Base-by-base conservation (phyloP, 2,113 vertebrate genomes). In the Reinhardtius hippoglossoides region DNA sequence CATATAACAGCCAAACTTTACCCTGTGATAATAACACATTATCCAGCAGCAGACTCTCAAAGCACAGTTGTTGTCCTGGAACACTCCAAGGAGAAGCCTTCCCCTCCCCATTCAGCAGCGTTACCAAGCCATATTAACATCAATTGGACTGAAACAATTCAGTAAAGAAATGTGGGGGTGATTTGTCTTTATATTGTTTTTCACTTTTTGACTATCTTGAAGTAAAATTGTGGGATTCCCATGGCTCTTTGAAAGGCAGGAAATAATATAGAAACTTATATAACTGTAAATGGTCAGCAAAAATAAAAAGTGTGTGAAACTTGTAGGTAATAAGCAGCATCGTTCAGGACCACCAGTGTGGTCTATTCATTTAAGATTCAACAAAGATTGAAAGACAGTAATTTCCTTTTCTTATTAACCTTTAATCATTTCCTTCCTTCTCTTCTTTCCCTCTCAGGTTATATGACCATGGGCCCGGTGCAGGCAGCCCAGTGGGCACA, bases 401-500 rank as follows among this genome's bases (percentile, higher is more conserved):
- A 31, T 31, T 31, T 31, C 31, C 31, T 31, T 31, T 31, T 31
- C 31, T 31, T 31, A 31, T 50, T 50, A 50, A 50, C 14, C 12
- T 15, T 42, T 42, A 10, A 42, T 42, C 50, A 20, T 56, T 56
- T 24, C 21, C 21, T 23, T 56, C 9, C 9, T 15, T 27, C 23
- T 26, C n/a, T 3, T 31, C 8, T 31, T 40, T 40, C 42, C 15
- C 70, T n/a, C n/a, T 5, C 78, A 99, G 98, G 98, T 94, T 99
- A 99, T 83, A 98, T 99, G 94, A 98, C 97, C 80, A 99, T 99
- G 98, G 97, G 97, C 84, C 95, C 97, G 31, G 96, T 98, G 88
- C 96, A 97, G 92, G 96, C 97, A 3, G 96, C 97, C 0, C 97
- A 98, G 92, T 99, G 98, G 98, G 96, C 97, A 78, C 98, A 99